A percentile compares a stretch with the other conserved stretches of the same genome.
Evolutionary conservation across 2,113 vertebrate species (phyloP).

Genomic region (Perognathus longimembris): DNA sequence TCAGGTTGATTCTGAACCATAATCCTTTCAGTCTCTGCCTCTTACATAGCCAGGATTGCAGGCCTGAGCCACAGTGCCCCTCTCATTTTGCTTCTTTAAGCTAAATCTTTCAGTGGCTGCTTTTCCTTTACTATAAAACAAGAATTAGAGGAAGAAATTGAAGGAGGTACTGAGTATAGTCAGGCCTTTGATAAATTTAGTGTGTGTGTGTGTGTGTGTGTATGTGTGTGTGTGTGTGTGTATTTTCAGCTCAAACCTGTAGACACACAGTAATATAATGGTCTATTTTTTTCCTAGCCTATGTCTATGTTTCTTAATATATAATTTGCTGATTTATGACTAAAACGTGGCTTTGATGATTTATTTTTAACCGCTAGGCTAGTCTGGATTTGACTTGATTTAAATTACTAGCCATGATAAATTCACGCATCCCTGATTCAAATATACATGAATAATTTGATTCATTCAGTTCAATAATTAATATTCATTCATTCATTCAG

Average conservation of each 20-base stretch:
- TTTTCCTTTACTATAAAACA: constrained; percentile 34
- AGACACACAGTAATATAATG: not conserved
- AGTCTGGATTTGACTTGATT: not conserved
- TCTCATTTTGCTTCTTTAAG: not conserved
- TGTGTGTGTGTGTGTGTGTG: not conserved
- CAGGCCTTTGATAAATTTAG: not conserved
- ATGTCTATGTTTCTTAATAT: not conserved
- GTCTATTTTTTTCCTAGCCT: not conserved
- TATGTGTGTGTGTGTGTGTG: not conserved
- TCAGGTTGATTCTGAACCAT: too few relatives aligned
- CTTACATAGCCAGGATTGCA: too few relatives aligned
- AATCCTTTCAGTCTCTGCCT: too few relatives aligned
- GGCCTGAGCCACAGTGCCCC: too few relatives aligned
- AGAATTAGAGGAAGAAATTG: not conserved
- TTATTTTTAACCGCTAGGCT: constrained; percentile 6
- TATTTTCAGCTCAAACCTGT: not conserved
- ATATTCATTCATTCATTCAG: not conserved
- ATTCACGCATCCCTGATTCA: not conserved
- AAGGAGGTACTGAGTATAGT: not conserved
- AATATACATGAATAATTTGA: constrained; percentile 42
- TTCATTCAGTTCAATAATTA: not conserved
- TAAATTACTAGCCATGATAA: not conserved
- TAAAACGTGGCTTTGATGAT: constrained; percentile 15
- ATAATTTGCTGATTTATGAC: constrained; percentile 26
- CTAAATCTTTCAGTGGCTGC: not conserved